These are phyloP conservation scores for Typhlichthys subterraneus DNA, from an alignment of 2,797 vertebrate genomes.

Conservation along the genomic window DNA sequence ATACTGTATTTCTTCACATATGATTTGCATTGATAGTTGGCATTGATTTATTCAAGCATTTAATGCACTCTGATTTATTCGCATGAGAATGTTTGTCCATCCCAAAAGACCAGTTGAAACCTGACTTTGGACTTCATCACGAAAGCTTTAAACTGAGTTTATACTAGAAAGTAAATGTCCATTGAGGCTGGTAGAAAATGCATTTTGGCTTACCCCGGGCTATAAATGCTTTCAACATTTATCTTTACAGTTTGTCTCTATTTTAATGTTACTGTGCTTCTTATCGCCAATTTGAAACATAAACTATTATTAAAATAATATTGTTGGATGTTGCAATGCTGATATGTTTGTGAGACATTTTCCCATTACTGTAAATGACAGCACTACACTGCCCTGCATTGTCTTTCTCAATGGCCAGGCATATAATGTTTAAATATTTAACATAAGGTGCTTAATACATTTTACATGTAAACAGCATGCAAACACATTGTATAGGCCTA, in stretches of 20 bases:
- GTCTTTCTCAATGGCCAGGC: too few species aligned
- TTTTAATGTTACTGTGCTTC: conserved; percentile 10
- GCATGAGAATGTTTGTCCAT: conserved; percentile 51
- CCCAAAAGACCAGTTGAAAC: conserved; percentile 45
- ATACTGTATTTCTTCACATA: conserved; percentile 48
- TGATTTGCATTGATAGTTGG: conserved; percentile 66
- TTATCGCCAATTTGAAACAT: conserved; percentile 13
- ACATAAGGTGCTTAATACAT: too few species aligned
- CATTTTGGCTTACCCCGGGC: conserved; percentile 37
- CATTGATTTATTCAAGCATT: conserved; percentile 60
- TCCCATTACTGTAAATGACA: not conserved
- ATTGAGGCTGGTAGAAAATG: conserved; percentile 54
- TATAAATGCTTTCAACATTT: conserved; percentile 23
- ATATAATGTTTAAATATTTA: too few species aligned
- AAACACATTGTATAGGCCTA: too few species aligned
- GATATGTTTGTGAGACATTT: not conserved
- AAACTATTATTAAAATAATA: not conserved
- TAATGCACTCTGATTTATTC: conserved; percentile 59
- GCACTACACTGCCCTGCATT: too few species aligned
- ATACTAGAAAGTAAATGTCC: conserved; percentile 34
- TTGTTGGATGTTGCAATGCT: conserved; percentile 1
- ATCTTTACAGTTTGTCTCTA: not conserved
- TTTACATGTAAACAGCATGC: too few species aligned
- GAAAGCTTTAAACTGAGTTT: conserved; percentile 52
- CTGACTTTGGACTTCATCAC: conserved; percentile 56